These are phyloP conservation scores for Oceanites oceanicus DNA, from an alignment of 2,113 vertebrate species.

Conservation along the genomic window DNA sequence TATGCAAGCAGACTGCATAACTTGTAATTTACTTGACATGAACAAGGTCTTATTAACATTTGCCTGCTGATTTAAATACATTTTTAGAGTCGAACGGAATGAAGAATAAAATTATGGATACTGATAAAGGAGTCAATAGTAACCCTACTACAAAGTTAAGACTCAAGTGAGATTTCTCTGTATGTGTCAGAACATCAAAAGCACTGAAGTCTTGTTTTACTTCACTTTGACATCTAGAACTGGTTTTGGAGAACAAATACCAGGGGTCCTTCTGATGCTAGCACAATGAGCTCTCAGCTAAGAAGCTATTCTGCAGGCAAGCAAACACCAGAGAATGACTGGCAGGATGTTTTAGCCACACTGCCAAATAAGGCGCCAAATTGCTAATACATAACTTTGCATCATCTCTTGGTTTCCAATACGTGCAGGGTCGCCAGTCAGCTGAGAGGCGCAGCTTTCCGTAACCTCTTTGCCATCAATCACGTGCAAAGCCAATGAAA, in stretches of 20 bases:
- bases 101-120: not conserved
- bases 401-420: not conserved
- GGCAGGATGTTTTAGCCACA: not conserved
- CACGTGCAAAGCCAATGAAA: not conserved
- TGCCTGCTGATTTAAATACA: not conserved
- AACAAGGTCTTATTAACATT: not conserved
- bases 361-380: not conserved
- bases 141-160: not conserved
- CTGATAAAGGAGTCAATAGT: not conserved
- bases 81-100: not conserved
- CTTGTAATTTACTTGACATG: not conserved
- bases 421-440: not conserved
- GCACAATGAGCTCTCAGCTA: not conserved
- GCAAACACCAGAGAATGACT: not conserved
- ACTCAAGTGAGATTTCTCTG: not conserved
- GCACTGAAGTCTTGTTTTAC: not conserved
- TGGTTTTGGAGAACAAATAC: not conserved
- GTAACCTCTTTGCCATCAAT: not conserved
- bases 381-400: not conserved
- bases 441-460: not conserved
- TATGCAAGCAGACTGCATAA: not conserved
- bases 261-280: not conserved
- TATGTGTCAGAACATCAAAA: not conserved
- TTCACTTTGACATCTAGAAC: not conserved
- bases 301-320: not conserved